Base-by-base conservation (phyloP, 2,797 vertebrate species). In the Poecilia wingei region DNA sequence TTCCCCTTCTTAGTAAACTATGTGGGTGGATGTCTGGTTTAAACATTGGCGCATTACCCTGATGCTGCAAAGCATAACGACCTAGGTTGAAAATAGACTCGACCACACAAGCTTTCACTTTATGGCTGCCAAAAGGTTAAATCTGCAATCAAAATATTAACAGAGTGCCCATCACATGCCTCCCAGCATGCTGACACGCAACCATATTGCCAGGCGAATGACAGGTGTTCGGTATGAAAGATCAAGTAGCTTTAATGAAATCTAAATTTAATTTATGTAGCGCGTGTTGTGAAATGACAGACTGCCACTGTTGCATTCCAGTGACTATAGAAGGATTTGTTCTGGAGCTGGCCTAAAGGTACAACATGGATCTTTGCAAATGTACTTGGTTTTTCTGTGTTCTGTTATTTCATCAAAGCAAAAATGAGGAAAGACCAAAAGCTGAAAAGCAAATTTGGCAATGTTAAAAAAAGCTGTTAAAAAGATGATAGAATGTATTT, bases 191-290 rank as follows among this genome's bases (percentile, higher is more conserved):
- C 9, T 39, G 43, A 55, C 72, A 46, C 7, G 39, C n/a, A 72
- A 41, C 72, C 72, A 66, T 33, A 75, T 79, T 59, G 41, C 59
- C 31, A 64, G 22, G 41, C 59, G 72, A 84, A 79, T 69, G 70
- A 59, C 61, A 78, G 68, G 75, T 82, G 74, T 79, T 74, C 78
- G 66, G 80, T 84, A 80, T 36, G 46, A 79, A 75, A 82, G 68
- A 79, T 74, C 74, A 78, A 71, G 57, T 39, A 7, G 66, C 59
- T 82, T 76, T 80, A 81, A 86, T 86, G 36, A 85, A 84, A 81
- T 79, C 36, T 47, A 71, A 86, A 78, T 76, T 51, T 46, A 70
- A 80, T 79, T 86, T 71, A 55, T 75, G 74, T 36, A 84, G 66
- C 18, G 13, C 4, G 4, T 72, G 51, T 57, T 78, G 53, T 41